phyloP scores from a whole-genome alignment of 1,140 invertebrate genomes.

The Galleria mellonella region DNA sequence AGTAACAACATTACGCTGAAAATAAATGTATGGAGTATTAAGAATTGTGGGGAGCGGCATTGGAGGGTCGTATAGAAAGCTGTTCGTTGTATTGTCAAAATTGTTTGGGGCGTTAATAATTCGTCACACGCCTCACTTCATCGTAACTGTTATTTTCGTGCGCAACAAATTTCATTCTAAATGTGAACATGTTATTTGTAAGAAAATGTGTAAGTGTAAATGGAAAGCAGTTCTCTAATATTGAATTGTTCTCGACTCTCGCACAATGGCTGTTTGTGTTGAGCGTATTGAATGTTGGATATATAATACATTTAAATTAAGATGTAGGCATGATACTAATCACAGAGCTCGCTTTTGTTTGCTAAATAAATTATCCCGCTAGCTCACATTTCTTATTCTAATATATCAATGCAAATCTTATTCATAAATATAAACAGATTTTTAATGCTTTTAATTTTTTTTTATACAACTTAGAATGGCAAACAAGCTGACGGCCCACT shows the following conservation, averaged over 20 bases:
- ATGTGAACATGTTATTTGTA: constrained; percentile 6
- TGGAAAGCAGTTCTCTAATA: not conserved
- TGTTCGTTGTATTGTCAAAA: constrained; percentile 43
- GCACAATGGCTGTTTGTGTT: too few species aligned
- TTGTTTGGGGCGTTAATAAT: constrained; percentile 56
- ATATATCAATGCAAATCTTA: constrained; percentile 15
- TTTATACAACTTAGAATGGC: too few species aligned
- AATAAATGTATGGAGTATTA: constrained; percentile 36
- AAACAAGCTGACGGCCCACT: too few species aligned
- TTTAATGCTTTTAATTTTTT: too few species aligned
- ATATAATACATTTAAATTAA: constrained; percentile 8
- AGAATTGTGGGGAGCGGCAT: constrained; percentile 20
- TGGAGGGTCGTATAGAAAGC: constrained; percentile 33
- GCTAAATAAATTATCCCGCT: constrained; percentile 40
- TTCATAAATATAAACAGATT: constrained; percentile 16
- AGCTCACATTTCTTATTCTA: constrained; percentile 25
- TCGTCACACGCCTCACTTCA: constrained; percentile 36
- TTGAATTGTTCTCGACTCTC: too few species aligned
- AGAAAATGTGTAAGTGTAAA: not conserved
- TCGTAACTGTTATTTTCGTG: constrained; percentile 19
- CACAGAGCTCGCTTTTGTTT: constrained; percentile 28
- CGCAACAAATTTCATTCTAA: constrained; percentile 15
- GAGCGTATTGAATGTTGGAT: too few species aligned
- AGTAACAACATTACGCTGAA: constrained; percentile 13
- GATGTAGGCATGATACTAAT: constrained; percentile 28